Evolutionary conservation across 1,140 invertebrate species (phyloP), one percentile per base, ranked within the genome.

Genomic region (Ceratitis capitata): DNA sequence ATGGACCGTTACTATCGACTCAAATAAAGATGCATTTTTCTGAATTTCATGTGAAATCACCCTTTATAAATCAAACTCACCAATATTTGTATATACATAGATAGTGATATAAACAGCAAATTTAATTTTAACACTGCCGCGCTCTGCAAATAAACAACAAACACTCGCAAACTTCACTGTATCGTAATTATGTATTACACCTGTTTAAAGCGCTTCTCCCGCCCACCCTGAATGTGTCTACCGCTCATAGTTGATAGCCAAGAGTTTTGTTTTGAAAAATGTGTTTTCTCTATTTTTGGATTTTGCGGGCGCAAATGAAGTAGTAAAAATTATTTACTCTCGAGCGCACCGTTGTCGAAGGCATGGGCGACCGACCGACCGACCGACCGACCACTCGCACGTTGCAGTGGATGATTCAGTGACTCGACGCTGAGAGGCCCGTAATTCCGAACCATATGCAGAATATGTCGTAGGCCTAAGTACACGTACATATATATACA

Each of bases 311-410:
- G 45, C 69, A 78, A 78, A n/a, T 78, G 69, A n/a, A 78, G 69
- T 39, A 45, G 69, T 78, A 78, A 78, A 78, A 47, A 78, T 78
- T 45, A 78, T 78, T 78, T 45, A 78, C 69, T 78, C 69, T 78
- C n/a, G 39, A 78, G 39, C 69, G 69, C 69, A 45, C 69, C 7
- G 39, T 19, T 45, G 7, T 3, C 14, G 69, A n/a, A 23, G 14
- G 23, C 69, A 78, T 45, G 19, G 45, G 12, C 2, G 45, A 53
- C 49, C 42, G 23, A n/a, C n/a, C n/a, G n/a, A n/a, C n/a, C n/a
- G n/a, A n/a, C n/a, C n/a, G n/a, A n/a, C n/a, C n/a, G n/a, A n/a
- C n/a, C 29, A 74, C 39, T n/a, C n/a, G 45, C 10, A 45, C 39
- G 35, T 9, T 2, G 39, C 29, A 12, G 23, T 64, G 10, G 58